phyloP scores from a whole-genome alignment of 2,113 vertebrate species.

The Prinia subflava region DNA sequence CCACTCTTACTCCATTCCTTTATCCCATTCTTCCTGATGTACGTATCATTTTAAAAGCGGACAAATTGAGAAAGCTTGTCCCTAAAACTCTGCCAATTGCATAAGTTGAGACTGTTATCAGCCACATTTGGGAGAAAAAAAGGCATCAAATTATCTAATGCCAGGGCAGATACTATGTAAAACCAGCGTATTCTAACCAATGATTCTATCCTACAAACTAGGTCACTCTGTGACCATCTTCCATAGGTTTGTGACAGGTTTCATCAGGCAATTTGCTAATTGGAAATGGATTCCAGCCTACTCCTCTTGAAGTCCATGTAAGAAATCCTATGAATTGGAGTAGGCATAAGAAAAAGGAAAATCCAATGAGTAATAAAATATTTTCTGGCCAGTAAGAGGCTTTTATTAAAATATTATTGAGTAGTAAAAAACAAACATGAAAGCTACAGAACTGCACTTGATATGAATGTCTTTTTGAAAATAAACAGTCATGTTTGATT shows the following conservation, averaged over 20 bases:
- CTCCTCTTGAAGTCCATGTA: background rate
- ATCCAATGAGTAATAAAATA: background rate
- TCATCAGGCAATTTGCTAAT: background rate
- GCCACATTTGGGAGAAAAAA: background rate
- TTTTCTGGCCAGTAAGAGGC: background rate
- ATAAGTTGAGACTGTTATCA: background rate
- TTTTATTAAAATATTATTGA: background rate
- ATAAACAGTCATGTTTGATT: constrained; percentile 36
- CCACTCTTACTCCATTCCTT: background rate
- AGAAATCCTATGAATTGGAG: background rate
- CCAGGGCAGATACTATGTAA: background rate
- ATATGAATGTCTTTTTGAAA: background rate
- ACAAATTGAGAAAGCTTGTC: background rate
- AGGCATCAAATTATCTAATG: background rate
- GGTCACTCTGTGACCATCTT: background rate
- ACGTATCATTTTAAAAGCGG: background rate
- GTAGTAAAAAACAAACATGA: background rate
- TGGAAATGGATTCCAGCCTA: background rate
- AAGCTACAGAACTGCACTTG: constrained; percentile 4
- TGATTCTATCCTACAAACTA: background rate
- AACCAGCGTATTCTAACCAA: background rate
- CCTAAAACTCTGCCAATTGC: background rate
- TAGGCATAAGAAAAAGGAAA: background rate
- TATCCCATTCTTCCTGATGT: background rate
- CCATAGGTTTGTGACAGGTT: background rate